phyloP scores from a whole-genome alignment of 2,888 invertebrate genomes.

The Icerya purchasi region DNA sequence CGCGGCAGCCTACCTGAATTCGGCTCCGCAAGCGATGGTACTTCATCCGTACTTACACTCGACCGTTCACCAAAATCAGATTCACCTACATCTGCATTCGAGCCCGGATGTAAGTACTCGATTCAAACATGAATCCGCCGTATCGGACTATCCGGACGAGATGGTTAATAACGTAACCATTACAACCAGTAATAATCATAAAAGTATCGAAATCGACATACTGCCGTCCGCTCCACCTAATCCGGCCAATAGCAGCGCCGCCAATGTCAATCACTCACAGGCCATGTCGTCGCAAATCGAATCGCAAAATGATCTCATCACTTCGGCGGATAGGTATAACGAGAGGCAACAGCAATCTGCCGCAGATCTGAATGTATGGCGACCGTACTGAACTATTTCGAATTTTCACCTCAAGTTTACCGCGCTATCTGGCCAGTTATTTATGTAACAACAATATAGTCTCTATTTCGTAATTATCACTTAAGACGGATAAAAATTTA shows the following conservation, averaged over 20 bases:
- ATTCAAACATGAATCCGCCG: slow-evolving; percentile 17
- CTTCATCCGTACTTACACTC: slow-evolving; percentile 58
- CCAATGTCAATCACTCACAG: not conserved
- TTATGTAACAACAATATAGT: too few relatives aligned
- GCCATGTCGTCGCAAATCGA: not conserved
- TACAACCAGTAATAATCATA: slow-evolving; percentile 15
- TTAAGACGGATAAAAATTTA: too few relatives aligned
- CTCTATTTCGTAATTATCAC: too few relatives aligned
- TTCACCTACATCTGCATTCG: slow-evolving; percentile 52
- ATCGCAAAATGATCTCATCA: slow-evolving; percentile 15
- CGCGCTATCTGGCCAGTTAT: too few relatives aligned
- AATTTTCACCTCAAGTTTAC: too few relatives aligned
- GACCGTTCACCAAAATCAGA: slow-evolving; percentile 69
- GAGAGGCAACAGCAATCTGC: slow-evolving; percentile 22
- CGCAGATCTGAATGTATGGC: slow-evolving; percentile 22
- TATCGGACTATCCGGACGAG: slow-evolving; percentile 20
- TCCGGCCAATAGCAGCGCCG: not conserved
- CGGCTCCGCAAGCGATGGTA: slow-evolving; percentile 44
- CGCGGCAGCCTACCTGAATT: slow-evolving; percentile 29
- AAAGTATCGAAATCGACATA: slow-evolving; percentile 20
- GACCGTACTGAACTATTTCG: slow-evolving; percentile 21
- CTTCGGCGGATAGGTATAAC: slow-evolving; percentile 16
- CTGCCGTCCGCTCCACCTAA: slow-evolving; percentile 17
- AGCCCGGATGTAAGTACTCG: slow-evolving; percentile 14
- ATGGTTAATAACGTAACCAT: slow-evolving; percentile 20